Conservation (phyloP, 2,113 vertebrate species). For the Psilopsiagon aurifrons region DNA sequence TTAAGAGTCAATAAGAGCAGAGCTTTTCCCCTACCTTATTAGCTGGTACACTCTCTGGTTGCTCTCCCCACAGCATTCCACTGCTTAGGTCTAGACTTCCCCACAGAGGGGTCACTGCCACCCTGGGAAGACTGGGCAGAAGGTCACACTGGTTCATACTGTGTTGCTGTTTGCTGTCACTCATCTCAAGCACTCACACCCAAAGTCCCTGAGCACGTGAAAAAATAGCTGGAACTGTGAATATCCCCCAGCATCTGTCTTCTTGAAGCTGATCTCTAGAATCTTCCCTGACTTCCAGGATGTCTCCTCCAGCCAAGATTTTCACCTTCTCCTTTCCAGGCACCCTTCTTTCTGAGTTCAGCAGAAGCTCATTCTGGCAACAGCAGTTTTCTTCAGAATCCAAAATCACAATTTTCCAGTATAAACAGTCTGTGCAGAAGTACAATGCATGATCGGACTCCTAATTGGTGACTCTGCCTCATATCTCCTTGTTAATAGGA, state of each 20-base stretch:
- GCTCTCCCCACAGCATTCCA: fast-evolving
- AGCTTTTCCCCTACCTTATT: neutral
- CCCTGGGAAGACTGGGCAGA: neutral
- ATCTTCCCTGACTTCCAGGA: neutral
- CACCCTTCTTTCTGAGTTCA: neutral
- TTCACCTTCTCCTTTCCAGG: neutral
- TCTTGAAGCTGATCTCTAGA: neutral
- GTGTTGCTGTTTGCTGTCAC: neutral
- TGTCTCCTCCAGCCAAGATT: neutral
- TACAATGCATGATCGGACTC: neutral
- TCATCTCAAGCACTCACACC: neutral
- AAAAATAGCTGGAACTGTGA: no score
- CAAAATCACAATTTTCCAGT: neutral
- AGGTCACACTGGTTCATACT: neutral
- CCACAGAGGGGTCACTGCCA: neutral
- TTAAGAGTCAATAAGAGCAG: neutral
- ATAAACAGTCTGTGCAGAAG: neutral
- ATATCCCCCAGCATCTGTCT: neutral
- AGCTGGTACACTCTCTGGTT: fast-evolving
- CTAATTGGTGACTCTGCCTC: neutral
- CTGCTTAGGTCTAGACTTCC: neutral
- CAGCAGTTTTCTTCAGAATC: neutral
- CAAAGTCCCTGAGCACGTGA: neutral
- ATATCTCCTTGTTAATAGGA: neutral
- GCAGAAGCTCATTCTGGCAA: neutral